Base-by-base conservation (phyloP, 1,140 invertebrate genomes). In the Pogonomyrmex californicus region DNA sequence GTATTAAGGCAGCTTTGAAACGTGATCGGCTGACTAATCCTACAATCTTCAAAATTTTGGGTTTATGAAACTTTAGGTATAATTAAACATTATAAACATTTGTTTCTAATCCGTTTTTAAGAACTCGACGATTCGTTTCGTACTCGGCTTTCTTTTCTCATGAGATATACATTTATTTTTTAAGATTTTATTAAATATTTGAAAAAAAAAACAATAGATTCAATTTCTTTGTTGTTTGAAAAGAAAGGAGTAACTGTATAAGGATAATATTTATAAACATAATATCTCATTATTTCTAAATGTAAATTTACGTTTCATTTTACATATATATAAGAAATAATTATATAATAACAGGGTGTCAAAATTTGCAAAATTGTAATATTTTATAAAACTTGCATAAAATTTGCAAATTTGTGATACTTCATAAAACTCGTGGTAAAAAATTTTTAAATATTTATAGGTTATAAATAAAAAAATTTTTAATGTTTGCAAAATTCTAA, bases 21-120 rank as follows among this genome's bases (percentile, higher is more conserved):
- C n/a, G 9, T 66, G 6, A 65, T 65, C 62, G n/a, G 36, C 62
- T 66, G 63, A 66, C 38, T 44, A 1, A 65, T 65, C n/a, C 44
- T 44, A 10, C 10, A 41, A 38, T 36, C 33, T 38, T 63, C 2
- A 4, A 63, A 62, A 14, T 12, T 62, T 62, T 62, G 60, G 10
- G 4, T 38, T 5, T 4, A 14, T 38, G 12, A 63, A 17, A 63
- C 60, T 33, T 36, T 17, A 14, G 33, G 1, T 36, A 36, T 62
- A 23, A 23, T 33, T 63, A 30, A 38, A 1, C 17, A 14, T 17
- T 17, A 4, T 5, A 63, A 63, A 63, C 36, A 36, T 63, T 36
- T 5, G 36, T 63, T 4, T 36, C 4, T 17, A 9, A 41, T n/a
- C 9, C 9, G n/a, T 66, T 66, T 44, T 17, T 66, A 23, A 65